Percentiles rank a stretch among this genome's conserved stretches.
Evolutionary conservation across 2,888 invertebrate species (phyloP).

Genomic region (Caenorhabditis wallacei): DNA sequence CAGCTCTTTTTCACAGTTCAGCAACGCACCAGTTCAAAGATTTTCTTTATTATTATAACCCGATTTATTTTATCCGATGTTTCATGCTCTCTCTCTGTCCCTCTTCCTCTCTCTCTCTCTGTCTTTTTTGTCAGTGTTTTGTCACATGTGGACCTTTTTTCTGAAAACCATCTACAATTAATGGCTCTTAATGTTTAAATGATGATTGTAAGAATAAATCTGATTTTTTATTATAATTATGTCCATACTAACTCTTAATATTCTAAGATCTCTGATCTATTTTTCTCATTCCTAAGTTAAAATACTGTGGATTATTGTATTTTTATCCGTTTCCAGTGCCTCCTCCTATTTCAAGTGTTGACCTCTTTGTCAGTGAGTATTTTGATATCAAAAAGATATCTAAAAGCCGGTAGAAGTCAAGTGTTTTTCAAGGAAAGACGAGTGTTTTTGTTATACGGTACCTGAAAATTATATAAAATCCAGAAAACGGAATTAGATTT

Average conservation of each 20-base stretch:
- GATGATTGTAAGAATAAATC: slow-evolving; percentile 38
- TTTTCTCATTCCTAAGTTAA: not conserved
- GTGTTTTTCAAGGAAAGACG: slow-evolving; percentile 38
- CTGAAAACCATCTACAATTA: not conserved
- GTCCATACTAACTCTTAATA: not conserved
- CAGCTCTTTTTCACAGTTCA: not conserved
- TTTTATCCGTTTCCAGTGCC: slow-evolving; percentile 3
- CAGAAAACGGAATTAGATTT: not conserved
- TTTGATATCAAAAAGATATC: slow-evolving; percentile 41
- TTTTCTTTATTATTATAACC: not conserved
- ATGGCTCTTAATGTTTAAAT: not conserved
- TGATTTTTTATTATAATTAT: not conserved
- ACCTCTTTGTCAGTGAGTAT: slow-evolving; percentile 29
- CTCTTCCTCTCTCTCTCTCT: not conserved
- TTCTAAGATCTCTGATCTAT: slow-evolving; percentile 6
- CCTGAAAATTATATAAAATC: slow-evolving; percentile 29
- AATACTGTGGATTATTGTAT: slow-evolving; percentile 17
- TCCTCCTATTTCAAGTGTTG: slow-evolving; percentile 32
- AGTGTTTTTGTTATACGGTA: slow-evolving; percentile 44
- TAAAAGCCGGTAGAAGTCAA: slow-evolving; percentile 21
- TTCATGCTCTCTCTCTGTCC: not conserved
- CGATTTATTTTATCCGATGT: not conserved
- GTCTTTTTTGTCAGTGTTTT: not conserved
- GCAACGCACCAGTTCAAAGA: not conserved
- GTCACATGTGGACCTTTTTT: not conserved